A percentile compares a stretch with the other conserved stretches of the same genome.
Conservation (phyloP, 1,140 invertebrate genomes). For the Drosophila azteca region DNA sequence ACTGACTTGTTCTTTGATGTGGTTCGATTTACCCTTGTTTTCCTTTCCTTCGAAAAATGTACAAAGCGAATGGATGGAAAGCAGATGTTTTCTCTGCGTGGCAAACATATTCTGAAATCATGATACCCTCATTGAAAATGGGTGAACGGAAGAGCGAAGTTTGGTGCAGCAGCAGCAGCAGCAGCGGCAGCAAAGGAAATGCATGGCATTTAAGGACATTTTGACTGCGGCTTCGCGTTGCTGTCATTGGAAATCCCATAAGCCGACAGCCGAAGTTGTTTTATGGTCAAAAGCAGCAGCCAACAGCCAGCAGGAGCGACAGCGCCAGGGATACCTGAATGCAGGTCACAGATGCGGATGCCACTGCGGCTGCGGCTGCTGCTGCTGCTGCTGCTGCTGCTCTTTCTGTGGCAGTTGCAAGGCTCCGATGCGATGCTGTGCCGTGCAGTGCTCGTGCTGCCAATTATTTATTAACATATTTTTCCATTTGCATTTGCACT, state of each 20-base stretch:
- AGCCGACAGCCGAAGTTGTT: slow-evolving; percentile 63
- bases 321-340: slow-evolving; percentile 23
- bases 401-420: slow-evolving; percentile 20
- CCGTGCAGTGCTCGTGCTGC: slow-evolving; percentile 25
- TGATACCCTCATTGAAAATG: too few species aligned
- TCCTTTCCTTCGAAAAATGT: too few species aligned
- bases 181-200: too few species aligned
- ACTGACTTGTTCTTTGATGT: too few species aligned
- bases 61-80: too few species aligned
- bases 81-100: too few species aligned
- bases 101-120: too few species aligned
- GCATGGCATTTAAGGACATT: slow-evolving; percentile 62
- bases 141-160: not conserved
- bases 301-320: not conserved
- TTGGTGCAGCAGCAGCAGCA: too few species aligned
- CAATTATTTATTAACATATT: slow-evolving; percentile 67
- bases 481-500: slow-evolving; percentile 46
- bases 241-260: slow-evolving; percentile 73
- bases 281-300: slow-evolving; percentile 34
- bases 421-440: not conserved
- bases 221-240: slow-evolving; percentile 61
- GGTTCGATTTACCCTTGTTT: too few species aligned
- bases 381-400: not conserved
- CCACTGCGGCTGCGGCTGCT: not conserved
- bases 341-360: slow-evolving; percentile 53